Evolutionary conservation across 2,797 vertebrate genomes (phyloP).

Genomic region (Helarctos malayanus): DNA sequence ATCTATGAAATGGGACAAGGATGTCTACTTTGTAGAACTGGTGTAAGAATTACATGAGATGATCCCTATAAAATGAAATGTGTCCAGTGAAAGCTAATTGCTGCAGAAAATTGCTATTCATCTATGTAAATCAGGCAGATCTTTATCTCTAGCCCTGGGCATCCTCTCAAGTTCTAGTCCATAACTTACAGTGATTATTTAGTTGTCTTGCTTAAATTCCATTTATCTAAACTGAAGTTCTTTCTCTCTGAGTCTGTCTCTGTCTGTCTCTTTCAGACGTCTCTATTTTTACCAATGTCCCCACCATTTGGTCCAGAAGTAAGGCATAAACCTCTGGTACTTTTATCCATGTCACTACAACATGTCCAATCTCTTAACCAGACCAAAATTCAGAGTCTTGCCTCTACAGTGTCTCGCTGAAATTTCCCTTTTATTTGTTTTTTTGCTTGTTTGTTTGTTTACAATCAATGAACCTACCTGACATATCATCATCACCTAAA

Average conservation of each 20-base stretch:
- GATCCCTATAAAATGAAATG: background rate
- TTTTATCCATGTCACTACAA: background rate
- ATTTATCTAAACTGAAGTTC: background rate
- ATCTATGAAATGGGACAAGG: background rate
- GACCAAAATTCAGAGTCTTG: background rate
- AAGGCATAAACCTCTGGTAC: background rate
- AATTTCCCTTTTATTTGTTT: background rate
- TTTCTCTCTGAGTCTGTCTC: background rate
- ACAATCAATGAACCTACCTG: background rate
- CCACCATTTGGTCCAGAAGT: background rate
- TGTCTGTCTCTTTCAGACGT: background rate
- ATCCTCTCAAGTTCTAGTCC: constrained; percentile 6
- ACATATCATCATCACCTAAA: background rate
- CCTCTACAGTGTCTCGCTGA: background rate
- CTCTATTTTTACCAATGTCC: background rate
- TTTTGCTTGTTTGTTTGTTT: background rate
- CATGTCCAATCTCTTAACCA: background rate
- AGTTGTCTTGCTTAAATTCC: constrained; percentile 17
- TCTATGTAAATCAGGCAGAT: constrained; percentile 23
- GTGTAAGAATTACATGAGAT: background rate
- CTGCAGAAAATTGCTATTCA: background rate
- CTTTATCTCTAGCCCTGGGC: background rate
- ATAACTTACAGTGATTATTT: constrained; percentile 42
- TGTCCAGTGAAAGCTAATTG: background rate
- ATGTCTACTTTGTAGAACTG: background rate